phyloP scores from a whole-genome alignment of 2,797 vertebrate species.

The Ammospiza maritima region DNA sequence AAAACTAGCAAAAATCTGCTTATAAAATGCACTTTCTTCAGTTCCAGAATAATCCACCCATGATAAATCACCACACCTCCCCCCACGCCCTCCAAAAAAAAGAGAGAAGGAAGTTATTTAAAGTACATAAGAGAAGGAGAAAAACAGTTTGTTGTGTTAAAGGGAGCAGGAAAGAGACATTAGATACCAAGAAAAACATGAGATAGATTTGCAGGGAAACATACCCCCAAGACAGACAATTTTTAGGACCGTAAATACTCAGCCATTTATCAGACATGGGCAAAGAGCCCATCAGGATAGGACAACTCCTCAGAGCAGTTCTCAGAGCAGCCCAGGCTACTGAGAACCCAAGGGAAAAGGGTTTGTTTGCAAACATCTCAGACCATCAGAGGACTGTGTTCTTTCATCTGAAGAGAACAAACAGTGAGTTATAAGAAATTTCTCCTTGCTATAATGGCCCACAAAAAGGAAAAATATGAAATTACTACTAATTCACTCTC shows the following conservation, averaged over 20 bases:
- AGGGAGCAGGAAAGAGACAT: background rate
- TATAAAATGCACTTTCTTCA: background rate
- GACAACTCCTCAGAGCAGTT: background rate
- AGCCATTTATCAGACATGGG: background rate
- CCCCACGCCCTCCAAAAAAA: fast-evolving
- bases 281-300: background rate
- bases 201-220: background rate
- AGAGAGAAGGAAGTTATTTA: background rate
- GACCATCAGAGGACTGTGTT: background rate
- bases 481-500: background rate
- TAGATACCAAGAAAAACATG: background rate
- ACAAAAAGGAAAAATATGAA: background rate
- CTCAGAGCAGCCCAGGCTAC: background rate
- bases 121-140: background rate
- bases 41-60: background rate
- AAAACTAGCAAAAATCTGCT: background rate
- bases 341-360: background rate
- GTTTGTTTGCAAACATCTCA: background rate
- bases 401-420: background rate
- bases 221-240: background rate
- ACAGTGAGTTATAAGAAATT: background rate
- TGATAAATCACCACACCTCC: background rate
- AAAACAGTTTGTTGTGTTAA: background rate
- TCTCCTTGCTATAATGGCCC: background rate
- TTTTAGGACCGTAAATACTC: background rate